These are phyloP conservation scores for Lampropteryx suffumata DNA, from an alignment of 2,888 invertebrate genomes.

Conservation along the genomic window DNA sequence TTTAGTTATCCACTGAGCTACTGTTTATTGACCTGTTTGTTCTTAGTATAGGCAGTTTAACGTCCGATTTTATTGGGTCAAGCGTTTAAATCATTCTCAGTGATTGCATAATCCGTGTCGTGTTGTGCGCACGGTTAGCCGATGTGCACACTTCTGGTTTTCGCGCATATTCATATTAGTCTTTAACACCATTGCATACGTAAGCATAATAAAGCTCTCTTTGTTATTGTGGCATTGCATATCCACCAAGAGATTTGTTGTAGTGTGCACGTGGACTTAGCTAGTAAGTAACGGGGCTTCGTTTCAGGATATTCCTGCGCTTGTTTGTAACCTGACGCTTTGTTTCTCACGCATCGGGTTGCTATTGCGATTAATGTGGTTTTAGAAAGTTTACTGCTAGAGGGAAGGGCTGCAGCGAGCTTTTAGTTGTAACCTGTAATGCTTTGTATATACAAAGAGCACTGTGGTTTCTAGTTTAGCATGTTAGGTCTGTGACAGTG, in stretches of 20 bases:
- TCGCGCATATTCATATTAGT: constrained; percentile 7
- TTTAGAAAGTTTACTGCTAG: constrained; percentile 25
- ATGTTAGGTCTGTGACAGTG: no score
- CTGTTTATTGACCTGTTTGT: constrained; percentile 26
- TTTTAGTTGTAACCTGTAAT: constrained; percentile 12
- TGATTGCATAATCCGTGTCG: constrained; percentile 51
- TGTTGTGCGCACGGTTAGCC: constrained; percentile 50
- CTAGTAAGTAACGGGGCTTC: constrained; percentile 35
- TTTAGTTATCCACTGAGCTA: constrained; percentile 8
- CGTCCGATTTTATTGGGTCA: constrained; percentile 48
- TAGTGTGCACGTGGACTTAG: constrained; percentile 19
- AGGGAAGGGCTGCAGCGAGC: constrained; percentile 17
- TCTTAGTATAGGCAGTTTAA: constrained; percentile 38
- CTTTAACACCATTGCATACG: constrained; percentile 21
- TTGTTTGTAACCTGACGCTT: constrained; percentile 52
- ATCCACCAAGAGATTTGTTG: constrained; percentile 16
- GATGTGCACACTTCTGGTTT: constrained; percentile 44
- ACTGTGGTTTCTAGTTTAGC: not conserved
- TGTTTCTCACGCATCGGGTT: constrained; percentile 56
- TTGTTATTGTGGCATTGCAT: constrained; percentile 10
- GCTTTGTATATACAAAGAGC: constrained; percentile 4
- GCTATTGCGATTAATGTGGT: constrained; percentile 43
- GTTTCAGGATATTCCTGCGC: constrained; percentile 40
- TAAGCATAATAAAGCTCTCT: not conserved
- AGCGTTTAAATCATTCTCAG: constrained; percentile 47